phyloP scores from a whole-genome alignment of 2,797 vertebrate genomes.

The Enteromius mattozi region DNA sequence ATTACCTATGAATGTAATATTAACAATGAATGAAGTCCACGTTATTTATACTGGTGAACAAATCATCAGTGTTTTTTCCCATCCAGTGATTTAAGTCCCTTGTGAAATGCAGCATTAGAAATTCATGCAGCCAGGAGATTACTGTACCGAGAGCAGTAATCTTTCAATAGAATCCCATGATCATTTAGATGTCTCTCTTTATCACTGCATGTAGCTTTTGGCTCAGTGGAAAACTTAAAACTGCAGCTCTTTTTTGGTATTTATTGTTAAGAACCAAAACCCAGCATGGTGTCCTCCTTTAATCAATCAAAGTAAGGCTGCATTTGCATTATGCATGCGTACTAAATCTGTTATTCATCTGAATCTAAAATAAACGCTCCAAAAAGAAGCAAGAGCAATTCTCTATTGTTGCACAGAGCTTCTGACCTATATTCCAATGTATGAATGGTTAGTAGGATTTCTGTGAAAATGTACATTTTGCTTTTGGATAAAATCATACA shows the following conservation, averaged over 20 bases:
- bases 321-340: constrained; percentile 47
- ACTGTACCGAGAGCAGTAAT: constrained; percentile 53
- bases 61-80: constrained; percentile 9
- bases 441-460: constrained; percentile 18
- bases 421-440: constrained; percentile 17
- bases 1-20: constrained; percentile 7
- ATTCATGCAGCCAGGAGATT: constrained; percentile 52
- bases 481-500: background rate
- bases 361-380: constrained; percentile 37
- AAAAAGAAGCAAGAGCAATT: constrained; percentile 33
- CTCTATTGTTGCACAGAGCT: constrained; percentile 15
- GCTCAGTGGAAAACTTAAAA: constrained; percentile 39
- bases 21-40: background rate
- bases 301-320: constrained; percentile 50
- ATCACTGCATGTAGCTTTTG: constrained; percentile 47
- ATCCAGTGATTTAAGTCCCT: constrained; percentile 30
- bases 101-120: constrained; percentile 42
- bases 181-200: constrained; percentile 56
- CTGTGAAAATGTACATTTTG: background rate
- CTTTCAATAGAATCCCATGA: constrained; percentile 50
- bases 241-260: constrained; percentile 31
- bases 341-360: constrained; percentile 44
- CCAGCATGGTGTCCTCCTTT: constrained; percentile 29
- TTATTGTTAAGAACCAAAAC: constrained; percentile 37
- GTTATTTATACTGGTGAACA: constrained; percentile 17